Conservation (phyloP, 1,140 invertebrate genomes). For the Drosophila neocordata region DNA sequence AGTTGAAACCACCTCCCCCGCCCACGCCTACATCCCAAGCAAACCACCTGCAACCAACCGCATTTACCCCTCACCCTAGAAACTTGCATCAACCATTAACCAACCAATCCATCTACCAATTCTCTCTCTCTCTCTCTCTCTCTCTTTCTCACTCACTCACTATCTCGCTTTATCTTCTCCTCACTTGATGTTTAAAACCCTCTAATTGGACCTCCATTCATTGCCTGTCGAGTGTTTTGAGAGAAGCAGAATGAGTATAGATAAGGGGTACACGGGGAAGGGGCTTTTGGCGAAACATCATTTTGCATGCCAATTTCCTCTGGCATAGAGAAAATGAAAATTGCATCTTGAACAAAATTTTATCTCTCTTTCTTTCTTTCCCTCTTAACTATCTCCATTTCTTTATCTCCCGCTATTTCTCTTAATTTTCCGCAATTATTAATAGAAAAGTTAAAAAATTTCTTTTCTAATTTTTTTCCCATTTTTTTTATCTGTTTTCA, state of each 20-base stretch:
- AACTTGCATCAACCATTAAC: slow-evolving; percentile 20
- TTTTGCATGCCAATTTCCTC: slow-evolving; percentile 20
- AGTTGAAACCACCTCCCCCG: slow-evolving; percentile 32
- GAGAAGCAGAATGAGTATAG: not conserved
- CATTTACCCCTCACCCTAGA: not conserved
- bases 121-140: slow-evolving; percentile 23
- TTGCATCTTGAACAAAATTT: slow-evolving; percentile 13
- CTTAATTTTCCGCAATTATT: not conserved
- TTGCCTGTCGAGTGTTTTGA: slow-evolving; percentile 3
- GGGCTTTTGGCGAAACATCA: not conserved
- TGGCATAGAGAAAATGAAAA: slow-evolving; percentile 2
- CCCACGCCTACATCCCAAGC: not conserved
- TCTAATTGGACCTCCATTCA: slow-evolving; percentile 18
- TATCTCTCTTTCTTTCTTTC: slow-evolving; percentile 18
- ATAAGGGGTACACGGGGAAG: not conserved
- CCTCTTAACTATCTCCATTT: not conserved
- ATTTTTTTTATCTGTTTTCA: not conserved
- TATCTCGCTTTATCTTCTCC: not conserved
- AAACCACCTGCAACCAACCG: slow-evolving; percentile 17
- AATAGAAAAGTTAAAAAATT: not conserved
- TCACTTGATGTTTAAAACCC: slow-evolving; percentile 14
- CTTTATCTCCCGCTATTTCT: not conserved
- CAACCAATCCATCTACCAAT: slow-evolving; percentile 29
- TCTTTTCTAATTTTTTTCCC: not conserved
- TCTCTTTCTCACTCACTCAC: slow-evolving; percentile 15